These are phyloP conservation scores for Aulostomus chinensis DNA, from an alignment of 2,797 vertebrate species.

Conservation along the genomic window DNA sequence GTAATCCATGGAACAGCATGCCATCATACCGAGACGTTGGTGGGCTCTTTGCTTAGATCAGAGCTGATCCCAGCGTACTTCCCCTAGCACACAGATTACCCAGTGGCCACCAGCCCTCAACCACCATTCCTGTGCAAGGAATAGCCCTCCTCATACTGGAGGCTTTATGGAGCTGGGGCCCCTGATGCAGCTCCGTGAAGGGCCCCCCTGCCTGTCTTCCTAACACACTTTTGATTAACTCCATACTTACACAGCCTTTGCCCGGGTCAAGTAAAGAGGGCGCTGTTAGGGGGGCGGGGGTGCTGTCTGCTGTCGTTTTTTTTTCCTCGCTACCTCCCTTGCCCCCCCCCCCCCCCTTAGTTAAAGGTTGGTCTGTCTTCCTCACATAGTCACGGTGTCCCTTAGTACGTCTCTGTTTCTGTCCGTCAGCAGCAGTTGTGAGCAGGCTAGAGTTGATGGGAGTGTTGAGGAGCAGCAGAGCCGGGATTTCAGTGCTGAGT, in stretches of 20 bases:
- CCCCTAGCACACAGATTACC: conserved; percentile 51
- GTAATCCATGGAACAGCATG: conserved; percentile 36
- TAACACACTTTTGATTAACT: conserved; percentile 76
- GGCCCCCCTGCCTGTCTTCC: conserved; percentile 65
- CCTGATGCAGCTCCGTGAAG: conserved; percentile 44
- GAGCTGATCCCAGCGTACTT: conserved; percentile 54
- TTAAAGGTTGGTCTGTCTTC: conserved; percentile 11
- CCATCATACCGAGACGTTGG: conserved; percentile 43
- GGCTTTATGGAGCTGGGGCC: conserved; percentile 62
- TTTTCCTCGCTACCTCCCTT: conserved; percentile 16
- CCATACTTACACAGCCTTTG: conserved; percentile 64
- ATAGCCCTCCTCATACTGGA: conserved; percentile 33
- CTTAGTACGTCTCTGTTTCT: conserved; percentile 8
- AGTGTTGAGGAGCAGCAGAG: conserved; percentile 14
- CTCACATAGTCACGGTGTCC: conserved; percentile 11
- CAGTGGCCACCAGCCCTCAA: conserved; percentile 5
- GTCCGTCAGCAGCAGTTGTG: conserved; percentile 7
- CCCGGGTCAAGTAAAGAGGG: conserved; percentile 54
- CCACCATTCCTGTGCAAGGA: conserved; percentile 12
- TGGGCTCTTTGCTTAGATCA: conserved; percentile 29
- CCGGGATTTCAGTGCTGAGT: conserved; percentile 42
- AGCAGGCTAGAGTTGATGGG: conserved; percentile 12
- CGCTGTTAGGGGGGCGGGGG: conserved; percentile 9
- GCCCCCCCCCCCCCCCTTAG: conserved; percentile 1
- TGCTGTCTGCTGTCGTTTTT: conserved; percentile 34